Percentiles rank a stretch among this genome's conserved stretches.
Evolutionary conservation across 2,113 vertebrate genomes (phyloP).

Genomic region (Casuarius casuarius): DNA sequence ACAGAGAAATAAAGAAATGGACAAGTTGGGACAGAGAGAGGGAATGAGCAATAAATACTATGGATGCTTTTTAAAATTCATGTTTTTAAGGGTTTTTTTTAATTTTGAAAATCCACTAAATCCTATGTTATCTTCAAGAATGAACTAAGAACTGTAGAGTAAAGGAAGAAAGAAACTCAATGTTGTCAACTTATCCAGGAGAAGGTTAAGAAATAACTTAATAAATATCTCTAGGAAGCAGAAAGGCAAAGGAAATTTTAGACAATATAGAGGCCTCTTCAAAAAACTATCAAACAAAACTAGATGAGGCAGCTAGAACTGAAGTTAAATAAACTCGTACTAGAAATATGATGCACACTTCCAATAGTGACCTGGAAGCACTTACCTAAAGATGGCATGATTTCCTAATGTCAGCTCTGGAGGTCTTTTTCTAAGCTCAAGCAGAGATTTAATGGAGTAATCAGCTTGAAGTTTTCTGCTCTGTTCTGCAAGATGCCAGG

Average conservation of each 20-base stretch:
- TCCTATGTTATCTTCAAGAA: neutral
- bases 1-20: neutral
- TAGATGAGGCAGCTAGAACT: neutral
- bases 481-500: conserved; percentile 17
- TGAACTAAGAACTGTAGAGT: neutral
- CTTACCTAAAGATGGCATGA: neutral
- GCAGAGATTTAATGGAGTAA: neutral
- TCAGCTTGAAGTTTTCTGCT: neutral
- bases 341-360: neutral
- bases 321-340: neutral
- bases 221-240: neutral
- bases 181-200: neutral
- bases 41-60: neutral
- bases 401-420: neutral
- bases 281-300: neutral
- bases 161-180: neutral
- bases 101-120: neutral
- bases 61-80: neutral
- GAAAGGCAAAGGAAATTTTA: neutral
- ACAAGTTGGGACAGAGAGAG: neutral
- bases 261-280: neutral
- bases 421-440: neutral
- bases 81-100: neutral
- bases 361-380: neutral
- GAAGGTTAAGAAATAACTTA: neutral